Conservation (phyloP, 2,888 invertebrate species). For the Idaea straminata region DNA sequence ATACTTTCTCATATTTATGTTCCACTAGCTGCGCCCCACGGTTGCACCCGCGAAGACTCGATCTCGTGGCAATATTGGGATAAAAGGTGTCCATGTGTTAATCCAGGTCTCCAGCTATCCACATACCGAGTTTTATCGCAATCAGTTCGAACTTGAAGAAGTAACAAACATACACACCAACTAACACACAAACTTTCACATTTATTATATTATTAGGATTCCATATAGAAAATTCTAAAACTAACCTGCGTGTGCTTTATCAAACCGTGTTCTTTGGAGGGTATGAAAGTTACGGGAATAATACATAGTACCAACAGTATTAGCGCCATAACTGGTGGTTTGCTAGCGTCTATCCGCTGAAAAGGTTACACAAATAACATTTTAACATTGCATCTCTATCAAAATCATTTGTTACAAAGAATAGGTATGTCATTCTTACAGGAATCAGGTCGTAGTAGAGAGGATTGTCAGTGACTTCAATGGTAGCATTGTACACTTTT, state of each 20-base stretch:
- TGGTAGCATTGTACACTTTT: slow-evolving; percentile 45
- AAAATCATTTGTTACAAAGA: background rate
- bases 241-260: slow-evolving; percentile 60
- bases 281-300: slow-evolving; percentile 59
- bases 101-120: no score
- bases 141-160: no score
- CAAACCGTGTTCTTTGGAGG: slow-evolving; percentile 61
- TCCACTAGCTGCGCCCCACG: no score
- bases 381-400: background rate
- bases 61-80: no score
- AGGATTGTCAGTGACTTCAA: slow-evolving; percentile 58
- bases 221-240: background rate
- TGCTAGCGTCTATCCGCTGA: slow-evolving; percentile 46
- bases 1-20: background rate
- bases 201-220: no score
- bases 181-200: no score
- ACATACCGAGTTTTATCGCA: no score
- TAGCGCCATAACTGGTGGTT: slow-evolving; percentile 55
- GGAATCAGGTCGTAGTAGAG: slow-evolving; percentile 54
- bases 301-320: slow-evolving; percentile 61
- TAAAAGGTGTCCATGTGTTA: no score
- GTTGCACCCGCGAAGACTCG: no score
- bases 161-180: no score
- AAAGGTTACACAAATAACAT: slow-evolving; percentile 19
- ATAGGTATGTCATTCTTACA: slow-evolving; percentile 31